A percentile compares a stretch with the other conserved stretches of the same genome.
Evolutionary conservation across 2,797 vertebrate genomes (phyloP).

Genomic region (Tapera naevia): DNA sequence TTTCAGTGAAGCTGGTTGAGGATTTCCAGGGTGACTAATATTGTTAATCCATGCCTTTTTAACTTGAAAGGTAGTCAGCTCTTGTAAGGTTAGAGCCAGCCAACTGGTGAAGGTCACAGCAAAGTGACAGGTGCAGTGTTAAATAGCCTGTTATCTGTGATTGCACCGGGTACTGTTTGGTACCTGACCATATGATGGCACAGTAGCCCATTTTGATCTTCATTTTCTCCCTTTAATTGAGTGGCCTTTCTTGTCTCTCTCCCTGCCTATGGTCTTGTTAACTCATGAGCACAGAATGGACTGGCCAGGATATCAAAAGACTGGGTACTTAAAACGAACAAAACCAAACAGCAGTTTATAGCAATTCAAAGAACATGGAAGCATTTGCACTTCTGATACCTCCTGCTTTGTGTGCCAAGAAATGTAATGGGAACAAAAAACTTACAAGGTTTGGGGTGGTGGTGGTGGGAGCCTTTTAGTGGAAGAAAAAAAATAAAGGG

Average conservation of each 20-base stretch:
- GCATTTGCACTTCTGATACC: constrained; percentile 12
- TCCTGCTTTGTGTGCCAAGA: background rate
- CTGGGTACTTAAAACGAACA: constrained; percentile 34
- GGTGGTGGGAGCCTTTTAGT: background rate
- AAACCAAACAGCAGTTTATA: constrained; percentile 8
- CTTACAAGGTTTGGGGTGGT: background rate
- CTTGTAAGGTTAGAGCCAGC: background rate
- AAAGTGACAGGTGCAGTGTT: background rate
- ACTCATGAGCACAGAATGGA: background rate
- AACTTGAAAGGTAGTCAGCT: constrained; percentile 2
- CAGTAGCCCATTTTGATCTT: constrained; percentile 35
- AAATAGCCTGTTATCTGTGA: constrained; percentile 8
- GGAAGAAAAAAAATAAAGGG: background rate
- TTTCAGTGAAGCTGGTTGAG: constrained; percentile 17
- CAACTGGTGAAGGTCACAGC: background rate
- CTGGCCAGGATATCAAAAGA: constrained; percentile 47
- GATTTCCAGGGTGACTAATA: background rate
- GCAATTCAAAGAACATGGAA: constrained; percentile 43
- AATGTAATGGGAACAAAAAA: background rate
- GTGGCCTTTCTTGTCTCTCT: constrained; percentile 1
- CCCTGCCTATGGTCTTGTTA: constrained; percentile 48
- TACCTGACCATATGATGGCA: constrained; percentile 23
- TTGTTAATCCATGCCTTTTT: constrained; percentile 32
- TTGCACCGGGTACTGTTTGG: constrained; percentile 29
- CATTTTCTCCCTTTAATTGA: constrained; percentile 46